Conservation (phyloP, 2,888 invertebrate species). For the Lycocerus yunnanus region DNA sequence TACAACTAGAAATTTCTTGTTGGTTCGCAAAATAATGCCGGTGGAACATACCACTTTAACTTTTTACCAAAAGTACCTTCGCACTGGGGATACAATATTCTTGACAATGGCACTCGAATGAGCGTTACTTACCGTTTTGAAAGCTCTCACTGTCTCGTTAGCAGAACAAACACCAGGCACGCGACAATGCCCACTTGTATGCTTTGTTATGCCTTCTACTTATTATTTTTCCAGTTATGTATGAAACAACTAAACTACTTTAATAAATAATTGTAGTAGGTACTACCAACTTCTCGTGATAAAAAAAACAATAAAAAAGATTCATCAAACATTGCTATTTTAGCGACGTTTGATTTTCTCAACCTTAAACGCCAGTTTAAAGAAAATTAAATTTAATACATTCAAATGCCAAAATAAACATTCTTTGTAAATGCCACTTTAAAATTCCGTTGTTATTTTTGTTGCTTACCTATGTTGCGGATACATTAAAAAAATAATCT, state of each 20-base stretch:
- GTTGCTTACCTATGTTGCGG: no score
- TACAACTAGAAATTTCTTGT: not conserved
- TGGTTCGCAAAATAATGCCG: not conserved
- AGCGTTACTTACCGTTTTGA: slow-evolving; percentile 34
- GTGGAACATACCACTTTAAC: not conserved
- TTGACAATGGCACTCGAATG: slow-evolving; percentile 29
- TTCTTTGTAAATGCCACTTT: no score
- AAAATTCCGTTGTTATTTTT: no score
- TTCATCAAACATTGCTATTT: no score
- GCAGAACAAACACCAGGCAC: slow-evolving; percentile 40
- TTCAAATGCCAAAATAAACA: no score
- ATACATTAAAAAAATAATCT: no score
- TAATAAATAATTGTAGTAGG: slow-evolving; percentile 18
- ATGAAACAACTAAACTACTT: slow-evolving; percentile 31
- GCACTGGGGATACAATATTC: slow-evolving; percentile 18
- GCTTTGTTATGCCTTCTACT: slow-evolving; percentile 32
- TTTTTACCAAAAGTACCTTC: not conserved
- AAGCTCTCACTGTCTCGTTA: slow-evolving; percentile 37
- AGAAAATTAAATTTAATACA: no score
- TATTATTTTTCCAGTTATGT: slow-evolving; percentile 36
- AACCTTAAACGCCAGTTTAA: no score
- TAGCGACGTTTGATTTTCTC: no score
- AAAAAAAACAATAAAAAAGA: not conserved
- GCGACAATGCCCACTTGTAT: slow-evolving; percentile 38
- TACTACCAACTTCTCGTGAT: not conserved